Percentiles rank a stretch among this genome's conserved stretches.
These are phyloP conservation scores for Chrysaora quinquecirrha DNA, from an alignment of 30 jellyfish, hydroid and myxozoan species.

Conservation along the genomic window DNA sequence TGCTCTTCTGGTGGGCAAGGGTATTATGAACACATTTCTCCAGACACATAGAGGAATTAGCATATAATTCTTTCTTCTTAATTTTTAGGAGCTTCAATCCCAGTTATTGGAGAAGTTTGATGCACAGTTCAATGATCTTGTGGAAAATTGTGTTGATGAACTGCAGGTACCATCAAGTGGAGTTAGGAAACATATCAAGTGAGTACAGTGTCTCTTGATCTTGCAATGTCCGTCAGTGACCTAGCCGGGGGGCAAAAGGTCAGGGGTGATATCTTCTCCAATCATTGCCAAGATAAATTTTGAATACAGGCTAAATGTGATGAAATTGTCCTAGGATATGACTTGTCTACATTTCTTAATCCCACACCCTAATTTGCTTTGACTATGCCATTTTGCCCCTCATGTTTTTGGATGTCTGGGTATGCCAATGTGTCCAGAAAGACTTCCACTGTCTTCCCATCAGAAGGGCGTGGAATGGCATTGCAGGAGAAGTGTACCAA, in stretches of 20 bases:
- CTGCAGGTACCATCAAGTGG: conserved; percentile 38
- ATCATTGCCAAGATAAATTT: too few relatives aligned
- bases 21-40: too few relatives aligned
- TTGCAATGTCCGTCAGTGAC: neutral
- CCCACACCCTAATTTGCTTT: neutral
- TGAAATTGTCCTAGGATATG: too few relatives aligned
- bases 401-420: too few relatives aligned
- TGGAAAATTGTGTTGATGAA: conserved; percentile 50
- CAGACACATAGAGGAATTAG: too few relatives aligned
- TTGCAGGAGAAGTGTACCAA: neutral
- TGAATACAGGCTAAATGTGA: neutral
- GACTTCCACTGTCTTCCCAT: too few relatives aligned
- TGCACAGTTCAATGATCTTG: conserved; percentile 69
- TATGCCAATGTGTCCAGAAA: too few relatives aligned
- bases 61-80: too few relatives aligned
- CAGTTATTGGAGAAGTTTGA: conserved; percentile 66
- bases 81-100: conserved; percentile 63
- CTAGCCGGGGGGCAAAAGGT: neutral
- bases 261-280: neutral
- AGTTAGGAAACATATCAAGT: conserved; percentile 50
- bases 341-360: neutral
- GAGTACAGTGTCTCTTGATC: neutral
- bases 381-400: neutral
- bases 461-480: too few relatives aligned
- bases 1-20: too few relatives aligned